These are phyloP conservation scores for Colletes gigas DNA, from an alignment of 1,140 invertebrate genomes.

Conservation along the genomic window DNA sequence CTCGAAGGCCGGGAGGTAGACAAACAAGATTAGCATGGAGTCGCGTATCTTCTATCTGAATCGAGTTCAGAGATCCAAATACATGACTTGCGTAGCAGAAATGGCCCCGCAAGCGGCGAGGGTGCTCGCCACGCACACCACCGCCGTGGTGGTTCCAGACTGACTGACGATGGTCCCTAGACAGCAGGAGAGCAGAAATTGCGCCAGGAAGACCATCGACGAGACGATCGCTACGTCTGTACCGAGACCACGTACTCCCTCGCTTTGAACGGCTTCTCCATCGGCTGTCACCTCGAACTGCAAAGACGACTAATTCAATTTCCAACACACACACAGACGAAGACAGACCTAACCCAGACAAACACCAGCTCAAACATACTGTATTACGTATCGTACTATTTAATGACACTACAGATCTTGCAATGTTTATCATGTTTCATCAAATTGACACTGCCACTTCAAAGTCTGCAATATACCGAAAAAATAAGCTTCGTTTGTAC, in stretches of 20 bases:
- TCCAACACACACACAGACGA: neutral
- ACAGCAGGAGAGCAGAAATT: conserved; percentile 92
- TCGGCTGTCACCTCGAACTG: conserved; percentile 85
- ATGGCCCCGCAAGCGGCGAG: conserved; percentile 92
- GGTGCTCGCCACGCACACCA: conserved; percentile 90
- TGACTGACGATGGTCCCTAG: conserved; percentile 92
- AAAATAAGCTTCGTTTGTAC: too few relatives aligned
- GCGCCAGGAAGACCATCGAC: conserved; percentile 97
- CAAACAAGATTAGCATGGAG: neutral
- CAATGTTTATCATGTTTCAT: neutral
- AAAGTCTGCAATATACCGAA: too few relatives aligned
- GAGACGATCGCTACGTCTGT: conserved; percentile 96
- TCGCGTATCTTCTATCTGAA: too few relatives aligned
- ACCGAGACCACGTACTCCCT: conserved; percentile 90
- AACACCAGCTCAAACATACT: too few relatives aligned
- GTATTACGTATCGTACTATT: neutral
- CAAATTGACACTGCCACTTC: neutral
- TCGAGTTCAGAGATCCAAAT: conserved; percentile 88
- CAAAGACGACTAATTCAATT: conserved; percentile 52
- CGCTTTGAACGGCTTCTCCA: conserved; percentile 79
- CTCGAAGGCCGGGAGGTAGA: too few relatives aligned
- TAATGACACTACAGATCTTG: neutral
- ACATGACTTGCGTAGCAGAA: conserved; percentile 92
- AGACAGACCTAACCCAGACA: neutral
- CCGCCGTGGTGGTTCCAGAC: conserved; percentile 92